These are phyloP conservation scores for Nerophis lumbriciformis DNA, from an alignment of 2,113 vertebrate genomes.

Conservation along the genomic window DNA sequence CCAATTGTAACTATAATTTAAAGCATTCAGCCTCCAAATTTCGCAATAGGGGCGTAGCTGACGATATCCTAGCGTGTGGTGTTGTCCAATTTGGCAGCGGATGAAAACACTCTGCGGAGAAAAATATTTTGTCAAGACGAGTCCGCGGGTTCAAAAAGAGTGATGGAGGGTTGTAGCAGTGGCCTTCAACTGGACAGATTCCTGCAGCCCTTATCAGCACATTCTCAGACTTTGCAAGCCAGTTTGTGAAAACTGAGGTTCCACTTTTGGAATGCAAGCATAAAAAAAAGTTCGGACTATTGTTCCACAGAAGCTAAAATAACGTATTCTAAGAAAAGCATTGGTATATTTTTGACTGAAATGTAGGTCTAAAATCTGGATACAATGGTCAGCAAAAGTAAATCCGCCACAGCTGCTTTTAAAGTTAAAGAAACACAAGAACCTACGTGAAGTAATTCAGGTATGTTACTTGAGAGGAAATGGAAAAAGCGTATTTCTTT, in stretches of 20 bases:
- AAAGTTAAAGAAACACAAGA: conserved; percentile 3
- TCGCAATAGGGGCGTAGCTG: conserved; percentile 9
- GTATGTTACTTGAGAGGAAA: not conserved
- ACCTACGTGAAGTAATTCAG: not conserved
- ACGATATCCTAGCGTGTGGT: conserved; percentile 20
- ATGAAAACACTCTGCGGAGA: conserved; percentile 28
- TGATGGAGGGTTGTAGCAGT: conserved; percentile 2
- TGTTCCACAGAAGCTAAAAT: not conserved
- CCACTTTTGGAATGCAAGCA: conserved; percentile 1
- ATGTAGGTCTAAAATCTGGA: conserved; percentile 1
- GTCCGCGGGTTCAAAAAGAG: conserved; percentile 15
- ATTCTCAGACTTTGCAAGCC: conserved; percentile 14
- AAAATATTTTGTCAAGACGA: conserved; percentile 40
- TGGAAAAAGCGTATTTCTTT: no score
- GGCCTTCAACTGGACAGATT: conserved; percentile 29
- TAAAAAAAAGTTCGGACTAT: conserved; percentile 1
- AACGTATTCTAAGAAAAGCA: conserved; percentile 29
- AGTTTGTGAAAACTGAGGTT: conserved; percentile 27
- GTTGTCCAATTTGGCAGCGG: conserved; percentile 20
- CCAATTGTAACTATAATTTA: conserved; percentile 19
- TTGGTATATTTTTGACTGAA: conserved; percentile 36
- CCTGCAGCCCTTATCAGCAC: conserved; percentile 13
- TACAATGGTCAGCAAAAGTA: conserved; percentile 5
- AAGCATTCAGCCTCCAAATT: conserved; percentile 12
- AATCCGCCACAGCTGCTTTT: conserved; percentile 6